Base-by-base conservation (phyloP, 2,113 vertebrate genomes). In the Gavialis gangeticus region DNA sequence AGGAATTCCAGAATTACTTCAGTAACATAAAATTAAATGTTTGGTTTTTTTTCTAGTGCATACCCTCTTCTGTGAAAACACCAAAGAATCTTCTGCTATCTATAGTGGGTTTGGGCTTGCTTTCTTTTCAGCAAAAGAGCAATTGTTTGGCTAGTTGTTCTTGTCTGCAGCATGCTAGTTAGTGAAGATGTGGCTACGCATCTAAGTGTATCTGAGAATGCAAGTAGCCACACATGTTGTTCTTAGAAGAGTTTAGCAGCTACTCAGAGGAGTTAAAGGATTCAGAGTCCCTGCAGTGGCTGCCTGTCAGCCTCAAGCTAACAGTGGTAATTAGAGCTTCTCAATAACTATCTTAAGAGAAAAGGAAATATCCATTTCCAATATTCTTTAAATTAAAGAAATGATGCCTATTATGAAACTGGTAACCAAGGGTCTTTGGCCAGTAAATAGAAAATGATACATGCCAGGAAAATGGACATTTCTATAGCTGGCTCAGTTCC, bases 381-480 rank as follows among this genome's bases (percentile, higher is more conserved):
- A 95, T 93, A 87, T 88, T 81, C 76, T 89, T 28, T 21, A 24
- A 28, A 82, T 87, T 60, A 87, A 92, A 88, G 86, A 87, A 83
- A 87, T 57, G 77, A 81, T 92, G 58, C 34, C 15, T 27, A 2
- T 79, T 82, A 79, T 95, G 91, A 91, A 92, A 34, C 60, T 56
- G 73, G 92, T 77, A 96, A 93, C 91, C 54, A 82, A 90, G 77
- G 64, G 77, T 91, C 67, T 90, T 55, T 58, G 88, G 91, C 66
- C 94, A 80, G 85, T 92, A 30, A 83, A 75, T 37, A 86, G 75
- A 46, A 95, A 94, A 88, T 76, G 0, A 3, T 88, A 80, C 34
- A 6, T 78, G 82, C 55, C 78, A 90, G 89, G 82, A 93, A 89
- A 96, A 90, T 12, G 93, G 92, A 62, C 77, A 78, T 91, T 95